A percentile compares a stretch with the other conserved stretches of the same genome.
These are phyloP conservation scores for Whitmania pigra DNA, from an alignment of 1,140 invertebrate genomes.

Conservation along the genomic window DNA sequence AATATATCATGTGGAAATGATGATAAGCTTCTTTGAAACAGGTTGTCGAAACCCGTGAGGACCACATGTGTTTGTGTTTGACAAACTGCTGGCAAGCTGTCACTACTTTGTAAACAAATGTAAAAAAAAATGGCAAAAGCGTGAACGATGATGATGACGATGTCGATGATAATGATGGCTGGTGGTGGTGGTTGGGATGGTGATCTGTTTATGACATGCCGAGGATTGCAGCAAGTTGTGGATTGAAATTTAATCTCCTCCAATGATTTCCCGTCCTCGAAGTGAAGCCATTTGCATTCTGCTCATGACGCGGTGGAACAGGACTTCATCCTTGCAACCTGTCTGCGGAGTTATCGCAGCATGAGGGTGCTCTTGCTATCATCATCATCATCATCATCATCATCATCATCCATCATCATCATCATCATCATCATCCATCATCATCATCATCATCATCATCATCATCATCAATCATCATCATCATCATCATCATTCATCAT, in stretches of 20 bases:
- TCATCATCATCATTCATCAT: background rate
- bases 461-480: background rate
- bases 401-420: too few relatives aligned
- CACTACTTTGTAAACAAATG: too few relatives aligned
- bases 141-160: background rate
- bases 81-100: too few relatives aligned
- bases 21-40: background rate
- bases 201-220: background rate
- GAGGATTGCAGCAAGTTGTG: too few relatives aligned
- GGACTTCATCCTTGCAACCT: too few relatives aligned
- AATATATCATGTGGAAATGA: too few relatives aligned
- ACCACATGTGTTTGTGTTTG: background rate
- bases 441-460: conserved; percentile 5
- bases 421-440: too few relatives aligned
- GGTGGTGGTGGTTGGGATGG: background rate
- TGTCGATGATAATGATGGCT: background rate
- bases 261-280: too few relatives aligned
- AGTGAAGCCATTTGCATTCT: too few relatives aligned
- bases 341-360: too few relatives aligned
- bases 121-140: background rate
- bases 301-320: too few relatives aligned
- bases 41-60: background rate
- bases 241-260: too few relatives aligned
- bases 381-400: background rate
- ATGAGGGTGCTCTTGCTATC: background rate